Conservation (phyloP, 2,797 vertebrate species). For the Parambassis ranga region DNA sequence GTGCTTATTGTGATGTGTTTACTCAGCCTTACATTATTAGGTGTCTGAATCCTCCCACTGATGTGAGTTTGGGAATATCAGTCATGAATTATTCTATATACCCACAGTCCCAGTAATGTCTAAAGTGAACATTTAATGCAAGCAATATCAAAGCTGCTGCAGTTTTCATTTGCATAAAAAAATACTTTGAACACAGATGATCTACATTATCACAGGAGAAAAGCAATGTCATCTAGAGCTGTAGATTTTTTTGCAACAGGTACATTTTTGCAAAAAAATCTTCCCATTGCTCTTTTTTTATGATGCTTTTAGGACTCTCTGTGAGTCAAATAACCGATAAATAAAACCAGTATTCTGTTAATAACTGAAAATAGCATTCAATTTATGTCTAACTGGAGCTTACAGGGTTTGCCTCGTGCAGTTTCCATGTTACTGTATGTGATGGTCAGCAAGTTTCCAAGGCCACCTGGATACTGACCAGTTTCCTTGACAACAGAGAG, state of each 20-base stretch:
- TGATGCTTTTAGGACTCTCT: no score
- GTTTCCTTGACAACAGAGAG: slow-evolving; percentile 75
- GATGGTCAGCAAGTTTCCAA: slow-evolving; percentile 35
- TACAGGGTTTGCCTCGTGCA: neutral
- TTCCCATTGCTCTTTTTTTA: no score
- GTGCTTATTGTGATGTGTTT: slow-evolving; percentile 27
- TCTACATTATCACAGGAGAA: neutral
- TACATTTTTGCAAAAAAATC: no score
- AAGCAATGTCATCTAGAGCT: neutral
- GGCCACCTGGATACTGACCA: slow-evolving; percentile 36
- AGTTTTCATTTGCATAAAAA: neutral
- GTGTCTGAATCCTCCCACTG: slow-evolving; percentile 11
- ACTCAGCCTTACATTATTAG: slow-evolving; percentile 28
- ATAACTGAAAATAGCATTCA: no score
- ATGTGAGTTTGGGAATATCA: slow-evolving; percentile 8
- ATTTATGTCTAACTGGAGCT: neutral
- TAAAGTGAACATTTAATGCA: slow-evolving; percentile 36
- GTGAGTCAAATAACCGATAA: no score
- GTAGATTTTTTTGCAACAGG: no score
- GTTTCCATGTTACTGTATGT: slow-evolving; percentile 4
- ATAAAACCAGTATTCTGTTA: no score
- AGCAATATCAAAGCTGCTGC: neutral
- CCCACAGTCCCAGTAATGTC: slow-evolving; percentile 5
- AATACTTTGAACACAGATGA: neutral
- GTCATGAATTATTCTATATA: slow-evolving; percentile 45